Base-by-base conservation (phyloP, 2,797 vertebrate species). In the Peromyscus eremicus region DNA sequence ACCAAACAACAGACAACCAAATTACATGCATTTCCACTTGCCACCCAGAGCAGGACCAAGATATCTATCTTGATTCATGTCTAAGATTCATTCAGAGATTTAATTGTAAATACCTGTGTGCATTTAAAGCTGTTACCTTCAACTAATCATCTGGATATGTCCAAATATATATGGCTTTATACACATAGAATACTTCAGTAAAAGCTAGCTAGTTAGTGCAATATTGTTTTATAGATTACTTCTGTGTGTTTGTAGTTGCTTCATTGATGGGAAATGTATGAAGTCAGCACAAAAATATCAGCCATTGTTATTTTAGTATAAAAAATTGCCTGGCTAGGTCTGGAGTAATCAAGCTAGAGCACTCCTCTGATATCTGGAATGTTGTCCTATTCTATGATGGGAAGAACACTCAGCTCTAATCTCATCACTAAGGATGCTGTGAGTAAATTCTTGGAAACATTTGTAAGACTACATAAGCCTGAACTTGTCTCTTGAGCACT, bases 401-500 rank as follows among this genome's bases (percentile, higher is more conserved):
- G n/a, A 82, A 23, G 37, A 82, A 93, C 3, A 92, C 27, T 43
- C 91, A 70, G 25, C 46, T 91, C 60, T 87, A 37, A 76, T 40
- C 89, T 94, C 94, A 93, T 60, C 16, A 40, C 60, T 55, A 96
- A 89, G 55, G 85, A 71, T 11, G 11, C 2, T 81, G 82, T 66
- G 11, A 1, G 88, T 75, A 49, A 43, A 43, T 71, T 81, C 89
- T 43, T 66, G 75, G 94, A 97, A 87, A 91, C 89, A 34, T 95
- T 87, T 87, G 17, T 95, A 84, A 81, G 66, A 93, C 82, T 81
- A 52, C 19, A 52, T 94, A 60, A 3, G 97, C 88, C 82, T 76
- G 89, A 94, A 40, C 94, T 97, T 97, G 96, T 96, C 82, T 68
- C 27, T 60, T 71, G 27, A 46, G 68, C 17, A 93, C 5, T 43